Base-by-base conservation (phyloP, 2,113 vertebrate genomes). In the Nesogale talazaci region DNA sequence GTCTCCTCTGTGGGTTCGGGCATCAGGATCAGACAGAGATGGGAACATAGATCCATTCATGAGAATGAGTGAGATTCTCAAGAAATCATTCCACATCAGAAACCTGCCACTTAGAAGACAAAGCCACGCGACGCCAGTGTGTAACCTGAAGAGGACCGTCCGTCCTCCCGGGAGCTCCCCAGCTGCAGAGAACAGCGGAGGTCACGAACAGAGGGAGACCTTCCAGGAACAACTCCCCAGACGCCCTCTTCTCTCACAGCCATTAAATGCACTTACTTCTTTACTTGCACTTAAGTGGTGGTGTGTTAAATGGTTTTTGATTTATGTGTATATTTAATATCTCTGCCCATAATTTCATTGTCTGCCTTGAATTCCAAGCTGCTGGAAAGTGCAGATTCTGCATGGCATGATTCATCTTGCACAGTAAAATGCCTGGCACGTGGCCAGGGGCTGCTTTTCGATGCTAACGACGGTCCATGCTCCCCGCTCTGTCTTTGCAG, bases 291-390 rank as follows among this genome's bases (percentile, higher is more conserved):
- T 94, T 76, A 93, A 86, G 89, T 38, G 85, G 75, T 75, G 63
- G 34, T 1, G 36, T 91, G 70, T 94, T 96, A 94, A 95, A 84
- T 89, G 67, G 14, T 22, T 89, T 94, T 89, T 95, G 57, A 92
- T 94, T 94, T 94, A 94, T 94, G 95, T 52, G 6, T 84, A 20
- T 87, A 23, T 86, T 92, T 89, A 94, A 94, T 76, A 63, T 93
- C 70, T 86, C 82, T 46, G 34, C 36, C 85, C 40, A 23, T 87
- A 92, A 81, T 91, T 83, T 88, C 83, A 88, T 91, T 82, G 17
- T 94, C 52, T 76, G 75, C 94, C 85, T 79, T 63, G 65, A 89
- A 94, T 82, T 88, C 70, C 65, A 87, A 91, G 69, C 40, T 85
- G 57, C 74, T 27, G n/a, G 19, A 91, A 96, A 92, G 29, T 94